Evolutionary conservation across 2,113 vertebrate genomes (phyloP).

Genomic region (Oncorhynchus gorbuscha): DNA sequence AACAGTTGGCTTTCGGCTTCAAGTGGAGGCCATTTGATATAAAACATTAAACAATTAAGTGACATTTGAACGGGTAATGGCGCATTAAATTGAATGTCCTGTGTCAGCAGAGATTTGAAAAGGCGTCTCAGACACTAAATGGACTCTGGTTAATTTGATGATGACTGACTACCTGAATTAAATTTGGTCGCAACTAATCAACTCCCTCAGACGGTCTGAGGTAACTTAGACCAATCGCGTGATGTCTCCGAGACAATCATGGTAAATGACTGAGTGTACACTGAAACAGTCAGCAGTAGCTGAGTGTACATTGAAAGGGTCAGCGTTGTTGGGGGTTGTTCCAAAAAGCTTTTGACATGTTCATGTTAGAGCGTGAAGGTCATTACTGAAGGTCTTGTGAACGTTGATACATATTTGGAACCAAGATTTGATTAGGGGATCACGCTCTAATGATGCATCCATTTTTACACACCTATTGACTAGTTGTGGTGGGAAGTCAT

Average conservation of each 20-base stretch:
- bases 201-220: not conserved
- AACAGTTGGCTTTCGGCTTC: not conserved
- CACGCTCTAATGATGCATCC: no score
- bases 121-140: constrained; percentile 33
- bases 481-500: not conserved
- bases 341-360: not conserved
- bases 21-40: constrained; percentile 4
- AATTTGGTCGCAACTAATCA: constrained; percentile 18
- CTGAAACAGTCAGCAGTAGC: not conserved
- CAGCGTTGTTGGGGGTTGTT: not conserved
- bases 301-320: no score
- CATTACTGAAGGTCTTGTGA: no score
- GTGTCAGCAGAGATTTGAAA: constrained; percentile 40
- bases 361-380: not conserved
- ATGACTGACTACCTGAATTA: constrained; percentile 34
- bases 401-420: not conserved
- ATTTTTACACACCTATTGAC: no score
- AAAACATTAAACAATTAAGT: constrained; percentile 40
- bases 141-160: constrained; percentile 31
- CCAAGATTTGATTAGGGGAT: not conserved
- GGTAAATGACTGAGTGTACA: not conserved
- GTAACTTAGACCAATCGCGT: not conserved
- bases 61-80: constrained; percentile 38
- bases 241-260: not conserved
- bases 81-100: constrained; percentile 34